These are phyloP conservation scores for Oxyura jamaicensis DNA, from an alignment of 2,113 vertebrate genomes.

Conservation along the genomic window DNA sequence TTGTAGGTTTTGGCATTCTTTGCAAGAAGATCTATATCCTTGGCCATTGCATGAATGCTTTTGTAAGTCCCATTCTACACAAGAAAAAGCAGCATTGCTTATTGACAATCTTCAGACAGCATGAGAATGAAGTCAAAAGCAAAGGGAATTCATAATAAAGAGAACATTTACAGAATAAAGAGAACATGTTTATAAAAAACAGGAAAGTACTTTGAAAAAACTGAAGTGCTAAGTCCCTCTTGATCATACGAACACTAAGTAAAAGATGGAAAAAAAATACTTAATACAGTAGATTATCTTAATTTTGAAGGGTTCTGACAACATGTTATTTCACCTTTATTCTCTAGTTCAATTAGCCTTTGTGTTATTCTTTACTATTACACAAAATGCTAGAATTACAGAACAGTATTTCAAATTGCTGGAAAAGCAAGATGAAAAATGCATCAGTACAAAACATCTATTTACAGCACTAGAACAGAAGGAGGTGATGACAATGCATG, in stretches of 20 bases:
- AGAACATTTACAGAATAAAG: background rate
- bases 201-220: background rate
- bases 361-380: background rate
- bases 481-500: background rate
- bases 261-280: background rate
- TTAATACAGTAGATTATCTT: background rate
- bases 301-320: background rate
- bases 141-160: background rate
- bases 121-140: background rate
- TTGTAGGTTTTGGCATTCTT: constrained; percentile 99
- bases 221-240: background rate
- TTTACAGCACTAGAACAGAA: constrained; percentile 28
- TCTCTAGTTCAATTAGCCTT: background rate
- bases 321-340: background rate
- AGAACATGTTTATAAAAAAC: background rate
- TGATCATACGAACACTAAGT: background rate
- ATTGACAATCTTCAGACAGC: background rate
- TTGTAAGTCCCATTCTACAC: constrained; percentile 90
- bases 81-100: constrained; percentile 48
- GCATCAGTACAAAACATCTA: constrained; percentile 16
- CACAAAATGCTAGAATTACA: background rate
- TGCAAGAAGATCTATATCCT: constrained; percentile 94
- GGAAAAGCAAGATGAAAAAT: constrained; percentile 6
- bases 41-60: constrained; percentile 92
- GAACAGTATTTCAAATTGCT: background rate